These are phyloP conservation scores for Cynodonichthys magdalenae DNA, from an alignment of 2,797 vertebrate species.

Conservation along the genomic window DNA sequence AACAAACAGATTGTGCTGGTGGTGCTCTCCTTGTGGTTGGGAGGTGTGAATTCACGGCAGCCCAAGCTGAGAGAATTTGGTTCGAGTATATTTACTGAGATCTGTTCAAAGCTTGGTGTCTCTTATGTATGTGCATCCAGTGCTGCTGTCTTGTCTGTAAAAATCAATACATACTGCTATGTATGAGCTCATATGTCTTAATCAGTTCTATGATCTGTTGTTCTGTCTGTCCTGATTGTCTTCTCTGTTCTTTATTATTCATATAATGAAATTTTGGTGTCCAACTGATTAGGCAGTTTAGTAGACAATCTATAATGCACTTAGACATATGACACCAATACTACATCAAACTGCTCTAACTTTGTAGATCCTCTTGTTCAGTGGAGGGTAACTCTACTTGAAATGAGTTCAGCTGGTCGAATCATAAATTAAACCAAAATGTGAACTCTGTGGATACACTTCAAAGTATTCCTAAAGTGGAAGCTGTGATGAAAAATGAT, in stretches of 20 bases:
- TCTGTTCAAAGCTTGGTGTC: neutral
- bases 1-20: constrained; percentile 22
- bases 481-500: no score
- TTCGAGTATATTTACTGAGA: constrained; percentile 30
- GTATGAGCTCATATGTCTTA: constrained; percentile 27
- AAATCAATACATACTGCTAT: neutral
- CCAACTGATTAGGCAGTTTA: neutral
- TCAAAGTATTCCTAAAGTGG: neutral
- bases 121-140: constrained; percentile 7
- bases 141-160: constrained; percentile 34
- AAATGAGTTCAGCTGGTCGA: neutral
- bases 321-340: constrained; percentile 40
- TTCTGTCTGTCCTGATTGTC: constrained; percentile 29
- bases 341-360: neutral
- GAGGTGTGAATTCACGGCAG: constrained; percentile 17
- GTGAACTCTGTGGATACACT: neutral
- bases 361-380: constrained; percentile 1
- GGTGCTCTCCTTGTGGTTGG: constrained; percentile 33
- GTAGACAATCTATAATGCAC: constrained; percentile 36
- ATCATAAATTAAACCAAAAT: neutral
- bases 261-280: constrained; percentile 21
- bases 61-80: constrained; percentile 7
- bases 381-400: no score
- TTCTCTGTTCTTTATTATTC: constrained; percentile 21
- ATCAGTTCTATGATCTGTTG: constrained; percentile 35